A percentile compares a stretch with the other conserved stretches of the same genome.
Conservation (phyloP, 2,797 vertebrate genomes). For the Myotis planiceps region DNA sequence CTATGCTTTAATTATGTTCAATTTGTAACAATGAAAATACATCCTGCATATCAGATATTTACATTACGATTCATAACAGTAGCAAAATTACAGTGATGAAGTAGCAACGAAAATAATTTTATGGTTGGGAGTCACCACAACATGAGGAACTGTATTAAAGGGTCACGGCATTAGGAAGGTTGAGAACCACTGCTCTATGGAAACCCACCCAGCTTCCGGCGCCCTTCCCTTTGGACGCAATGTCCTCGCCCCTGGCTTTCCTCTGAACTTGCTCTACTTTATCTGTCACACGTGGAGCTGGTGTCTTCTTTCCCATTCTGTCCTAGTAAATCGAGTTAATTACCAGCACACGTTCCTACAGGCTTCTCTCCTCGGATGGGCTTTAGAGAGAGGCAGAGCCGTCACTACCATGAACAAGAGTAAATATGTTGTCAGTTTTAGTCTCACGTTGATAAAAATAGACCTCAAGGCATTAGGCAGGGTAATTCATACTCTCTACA, state of each 20-base stretch:
- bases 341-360: conserved; percentile 62
- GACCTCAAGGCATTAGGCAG: conserved; percentile 63
- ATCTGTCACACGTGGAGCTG: background rate
- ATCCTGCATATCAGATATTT: no score
- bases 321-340: conserved; percentile 69
- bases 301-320: conserved; percentile 30
- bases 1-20: no score
- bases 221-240: background rate
- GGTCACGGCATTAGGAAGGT: no score
- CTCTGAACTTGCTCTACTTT: background rate
- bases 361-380: conserved; percentile 69
- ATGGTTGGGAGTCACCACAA: no score
- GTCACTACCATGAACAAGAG: conserved; percentile 65
- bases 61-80: no score
- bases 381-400: conserved; percentile 70
- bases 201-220: background rate
- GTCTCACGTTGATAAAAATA: conserved; percentile 81
- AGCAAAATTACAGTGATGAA: no score
- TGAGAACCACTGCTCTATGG: background rate
- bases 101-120: no score
- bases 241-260: background rate
- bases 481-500: conserved; percentile 75
- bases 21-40: no score
- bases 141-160: no score
- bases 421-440: conserved; percentile 77